Evolutionary conservation across 1,140 invertebrate species (phyloP), one percentile per base, ranked within the genome.

Genomic region (Drosophila gunungcola): DNA sequence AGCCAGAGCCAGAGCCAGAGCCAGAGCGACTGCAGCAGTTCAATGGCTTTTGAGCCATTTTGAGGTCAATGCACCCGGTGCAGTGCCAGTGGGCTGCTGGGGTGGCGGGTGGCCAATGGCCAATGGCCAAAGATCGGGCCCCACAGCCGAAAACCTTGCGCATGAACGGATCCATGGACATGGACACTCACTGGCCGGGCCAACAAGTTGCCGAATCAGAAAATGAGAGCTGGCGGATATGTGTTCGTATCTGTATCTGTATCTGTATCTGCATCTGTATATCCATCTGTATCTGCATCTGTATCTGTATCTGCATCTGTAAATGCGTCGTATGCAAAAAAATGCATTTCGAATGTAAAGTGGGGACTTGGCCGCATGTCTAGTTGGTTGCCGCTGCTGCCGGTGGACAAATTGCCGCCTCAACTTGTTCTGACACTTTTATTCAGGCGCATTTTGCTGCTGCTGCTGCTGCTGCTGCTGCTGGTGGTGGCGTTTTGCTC

Each of bases 31-130:
- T 63, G 70, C 58, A 36, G 52, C 83, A 91, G 90, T 91, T 91
- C 90, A 91, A 91, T 77, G 90, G 90, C 90, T 79, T 91, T 91
- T 91, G 90, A 76, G 76, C 90, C 90, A 91, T 91, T 91, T 91
- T 83, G 77, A 91, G 90, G 90, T 83, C 90, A 91, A 91, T 90
- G 90, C 90, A 91, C 90, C 90, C 68, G 55, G 70, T 52, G 34
- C 43, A 6, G 43, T 45, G 36, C 32, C 38, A 13, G 34, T 48
- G n/a, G 54, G 42, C 38, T 56, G 41, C 13, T 36, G 9, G 11
- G 48, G 43, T 49, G 41, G 32, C 7, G 34, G 56, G 54, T 51
- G 42, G 53, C 58, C 62, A 54, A 57, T 21, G 16, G 16, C 16
- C 16, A 21, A 21, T 21, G 16, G 16, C 58, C 62, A 54, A 57